These are phyloP conservation scores for Dasysyrphus tricinctus DNA, from an alignment of 2,888 invertebrate species.

Conservation along the genomic window DNA sequence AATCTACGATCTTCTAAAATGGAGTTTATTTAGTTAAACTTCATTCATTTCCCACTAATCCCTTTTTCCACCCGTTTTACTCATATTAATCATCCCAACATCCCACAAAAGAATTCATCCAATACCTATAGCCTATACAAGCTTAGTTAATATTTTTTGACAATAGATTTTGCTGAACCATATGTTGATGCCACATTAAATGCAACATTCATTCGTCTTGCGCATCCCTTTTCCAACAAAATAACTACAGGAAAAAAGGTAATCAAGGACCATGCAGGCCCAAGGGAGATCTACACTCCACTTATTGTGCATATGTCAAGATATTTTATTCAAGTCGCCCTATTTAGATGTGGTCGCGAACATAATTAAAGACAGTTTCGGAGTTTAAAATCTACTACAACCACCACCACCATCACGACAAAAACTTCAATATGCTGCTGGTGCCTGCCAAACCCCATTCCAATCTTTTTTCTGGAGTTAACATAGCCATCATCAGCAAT, in stretches of 20 bases:
- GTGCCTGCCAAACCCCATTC: slow-evolving; percentile 28
- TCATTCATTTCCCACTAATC: neutral
- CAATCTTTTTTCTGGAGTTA: slow-evolving; percentile 78
- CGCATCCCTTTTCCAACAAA: slow-evolving; percentile 69
- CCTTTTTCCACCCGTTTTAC: slow-evolving; percentile 37
- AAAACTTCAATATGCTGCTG: slow-evolving; percentile 40
- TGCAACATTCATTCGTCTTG: slow-evolving; percentile 82
- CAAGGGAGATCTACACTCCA: slow-evolving; percentile 71
- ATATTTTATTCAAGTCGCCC: slow-evolving; percentile 78
- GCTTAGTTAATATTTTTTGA: slow-evolving; percentile 35
- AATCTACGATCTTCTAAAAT: slow-evolving; percentile 7
- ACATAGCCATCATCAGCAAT: slow-evolving; percentile 83
- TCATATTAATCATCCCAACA: slow-evolving; percentile 17
- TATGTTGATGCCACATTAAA: slow-evolving; percentile 84
- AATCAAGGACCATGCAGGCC: slow-evolving; percentile 73
- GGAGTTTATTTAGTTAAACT: neutral
- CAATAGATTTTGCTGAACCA: slow-evolving; percentile 76
- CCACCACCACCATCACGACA: neutral
- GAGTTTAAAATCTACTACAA: slow-evolving; percentile 65
- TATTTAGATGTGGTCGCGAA: slow-evolving; percentile 77
- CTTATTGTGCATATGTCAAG: slow-evolving; percentile 82
- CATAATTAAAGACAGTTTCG: slow-evolving; percentile 76
- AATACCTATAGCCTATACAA: neutral
- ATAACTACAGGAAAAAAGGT: slow-evolving; percentile 47
- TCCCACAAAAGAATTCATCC: slow-evolving; percentile 40